Evolutionary conservation across 2,888 invertebrate genomes (phyloP).

Genomic region (Orchesellides sinensis): DNA sequence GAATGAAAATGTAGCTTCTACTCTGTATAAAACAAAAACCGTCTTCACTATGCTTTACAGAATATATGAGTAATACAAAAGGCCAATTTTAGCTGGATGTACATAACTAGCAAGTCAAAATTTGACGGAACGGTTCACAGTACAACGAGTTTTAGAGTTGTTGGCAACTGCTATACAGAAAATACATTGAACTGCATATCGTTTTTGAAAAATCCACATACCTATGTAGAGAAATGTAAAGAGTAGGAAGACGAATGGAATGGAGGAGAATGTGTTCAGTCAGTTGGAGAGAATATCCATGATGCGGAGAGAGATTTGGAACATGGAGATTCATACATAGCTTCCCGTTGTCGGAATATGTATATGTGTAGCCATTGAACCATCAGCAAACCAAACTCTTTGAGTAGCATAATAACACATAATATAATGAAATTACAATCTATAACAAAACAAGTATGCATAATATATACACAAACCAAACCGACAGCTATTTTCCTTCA

Average conservation of each 20-base stretch:
- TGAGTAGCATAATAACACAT: too few species aligned
- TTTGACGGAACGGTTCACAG: background rate
- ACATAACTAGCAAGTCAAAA: background rate
- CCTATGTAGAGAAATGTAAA: background rate
- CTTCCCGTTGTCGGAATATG: too few species aligned
- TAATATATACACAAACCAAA: background rate
- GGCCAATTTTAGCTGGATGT: background rate
- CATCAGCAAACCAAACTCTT: too few species aligned
- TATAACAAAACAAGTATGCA: too few species aligned
- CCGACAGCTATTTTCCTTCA: background rate
- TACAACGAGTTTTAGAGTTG: background rate
- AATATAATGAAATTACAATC: too few species aligned
- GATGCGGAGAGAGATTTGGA: slow-evolving; percentile 29
- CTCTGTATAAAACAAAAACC: too few species aligned
- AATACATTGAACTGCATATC: background rate
- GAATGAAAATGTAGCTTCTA: too few species aligned
- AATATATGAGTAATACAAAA: background rate
- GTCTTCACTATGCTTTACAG: background rate
- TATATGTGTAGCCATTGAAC: too few species aligned
- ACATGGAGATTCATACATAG: too few species aligned
- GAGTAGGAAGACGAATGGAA: background rate
- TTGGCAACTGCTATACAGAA: background rate
- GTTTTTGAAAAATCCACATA: too few species aligned
- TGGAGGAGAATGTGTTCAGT: slow-evolving; percentile 16
- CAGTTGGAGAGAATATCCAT: slow-evolving; percentile 12